Evolutionary conservation across 2,888 invertebrate species (phyloP), one percentile per base, ranked within the genome.

Genomic region (Eupithecia inturbata): DNA sequence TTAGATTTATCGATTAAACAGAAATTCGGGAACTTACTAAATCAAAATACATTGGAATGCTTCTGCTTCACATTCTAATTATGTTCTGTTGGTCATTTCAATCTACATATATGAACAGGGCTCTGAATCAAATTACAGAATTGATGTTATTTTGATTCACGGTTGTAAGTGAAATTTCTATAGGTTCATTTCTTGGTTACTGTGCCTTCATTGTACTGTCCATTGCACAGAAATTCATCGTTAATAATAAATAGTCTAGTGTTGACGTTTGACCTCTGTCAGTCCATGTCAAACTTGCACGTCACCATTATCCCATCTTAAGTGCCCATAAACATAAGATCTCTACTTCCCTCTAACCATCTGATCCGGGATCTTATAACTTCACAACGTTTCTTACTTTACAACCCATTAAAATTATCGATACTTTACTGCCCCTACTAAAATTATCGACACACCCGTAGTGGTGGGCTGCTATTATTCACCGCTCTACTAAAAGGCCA

Each of bases 401-500:
- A 72, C 64, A 41, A 72, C 64, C 64, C 39, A 57, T 68, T 39
- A 36, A 63, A 63, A 39, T 69, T 67, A 71, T 74, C 70, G 63
- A 64, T 64, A 36, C 63, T 64, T 64, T 22, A 64, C 5, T 64
- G 63, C 7, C 33, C 1, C 33, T 64, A n/a, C 33, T 67, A 53
- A 68, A 64, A 36, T 60, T 62, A 72, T 73, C 68, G 71, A 73
- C 72, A 70, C 31, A 49, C 22, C 33, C 70, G 19, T 70, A 71
- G 53, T 33, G 28, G 67, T 73, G 69, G 67, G 60, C 73, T 67
- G 64, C 62, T 72, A 73, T 77, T 71, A 76, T 70, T 76, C 68
- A 78, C 74, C 76, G 66, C 68, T 66, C 63, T 70, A 74, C 76
- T 78, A 76, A 77, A 76, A 77, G 79, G 76, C 68, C 74, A n/a